These are phyloP conservation scores for Synanceia verrucosa DNA, from an alignment of 2,797 vertebrate genomes.

Conservation along the genomic window DNA sequence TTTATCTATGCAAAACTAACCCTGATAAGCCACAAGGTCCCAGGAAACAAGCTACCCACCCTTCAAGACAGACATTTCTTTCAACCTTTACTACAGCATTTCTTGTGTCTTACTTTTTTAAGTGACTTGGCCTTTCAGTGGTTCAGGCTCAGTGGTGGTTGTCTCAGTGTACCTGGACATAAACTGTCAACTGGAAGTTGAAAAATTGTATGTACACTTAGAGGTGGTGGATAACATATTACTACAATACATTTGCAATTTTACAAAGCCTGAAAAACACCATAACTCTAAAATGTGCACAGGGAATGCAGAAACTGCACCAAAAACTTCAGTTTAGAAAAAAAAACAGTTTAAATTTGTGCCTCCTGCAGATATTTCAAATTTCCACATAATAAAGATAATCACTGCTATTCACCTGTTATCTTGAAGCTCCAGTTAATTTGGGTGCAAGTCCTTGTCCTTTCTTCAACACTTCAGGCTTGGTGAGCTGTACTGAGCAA, in stretches of 20 bases:
- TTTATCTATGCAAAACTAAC: background rate
- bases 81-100: background rate
- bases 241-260: background rate
- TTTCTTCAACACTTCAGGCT: slow-evolving; percentile 17
- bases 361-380: background rate
- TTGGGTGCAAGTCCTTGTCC: slow-evolving; percentile 2
- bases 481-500: slow-evolving; percentile 8
- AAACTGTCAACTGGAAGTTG: background rate
- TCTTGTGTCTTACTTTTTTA: too few species aligned
- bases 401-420: slow-evolving; percentile 45
- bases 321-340: too few species aligned
- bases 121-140: background rate
- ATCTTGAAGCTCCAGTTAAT: slow-evolving; percentile 14
- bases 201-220: background rate
- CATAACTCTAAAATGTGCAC: background rate
- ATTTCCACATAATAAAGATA: background rate
- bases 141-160: background rate
- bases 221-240: background rate
- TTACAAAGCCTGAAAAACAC: background rate
- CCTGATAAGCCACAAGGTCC: background rate
- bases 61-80: background rate
- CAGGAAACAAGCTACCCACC: background rate
- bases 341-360: too few species aligned
- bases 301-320: background rate
- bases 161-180: background rate